Conservation (phyloP, 2,888 invertebrate species). For the Helleia helle region DNA sequence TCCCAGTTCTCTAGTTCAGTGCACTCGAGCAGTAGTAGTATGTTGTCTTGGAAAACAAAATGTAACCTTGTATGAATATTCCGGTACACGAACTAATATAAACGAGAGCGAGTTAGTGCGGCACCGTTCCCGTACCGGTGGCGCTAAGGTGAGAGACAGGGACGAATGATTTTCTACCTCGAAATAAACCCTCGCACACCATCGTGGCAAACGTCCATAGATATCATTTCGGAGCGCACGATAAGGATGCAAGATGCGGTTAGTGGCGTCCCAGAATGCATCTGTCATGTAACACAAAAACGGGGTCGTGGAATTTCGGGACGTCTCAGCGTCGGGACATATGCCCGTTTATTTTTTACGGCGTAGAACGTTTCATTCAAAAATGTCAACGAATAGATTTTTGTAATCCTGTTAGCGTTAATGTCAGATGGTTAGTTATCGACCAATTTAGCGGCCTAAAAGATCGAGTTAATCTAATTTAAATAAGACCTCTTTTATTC, state of each 20-base stretch:
- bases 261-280: constrained; percentile 68
- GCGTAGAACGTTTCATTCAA: constrained; percentile 62
- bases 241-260: constrained; percentile 70
- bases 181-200: constrained; percentile 60
- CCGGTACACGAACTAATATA: constrained; percentile 43
- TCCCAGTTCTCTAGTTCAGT: constrained; percentile 35
- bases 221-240: constrained; percentile 51
- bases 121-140: constrained; percentile 45
- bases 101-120: constrained; percentile 52
- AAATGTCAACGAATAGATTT: constrained; percentile 66
- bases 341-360: constrained; percentile 65
- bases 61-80: constrained; percentile 53
- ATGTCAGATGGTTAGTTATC: not conserved
- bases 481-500: not conserved
- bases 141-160: constrained; percentile 63
- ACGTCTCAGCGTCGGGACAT: constrained; percentile 57
- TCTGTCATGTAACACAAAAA: constrained; percentile 68
- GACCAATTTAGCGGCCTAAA: not conserved
- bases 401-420: constrained; percentile 69
- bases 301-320: constrained; percentile 65
- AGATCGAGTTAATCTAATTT: not conserved
- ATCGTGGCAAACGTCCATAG: constrained; percentile 45
- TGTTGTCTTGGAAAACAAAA: constrained; percentile 42
- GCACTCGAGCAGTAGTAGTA: constrained; percentile 25
- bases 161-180: constrained; percentile 52